phyloP scores from a whole-genome alignment of 2,888 invertebrate genomes.

The Cantharis flavilabris region DNA sequence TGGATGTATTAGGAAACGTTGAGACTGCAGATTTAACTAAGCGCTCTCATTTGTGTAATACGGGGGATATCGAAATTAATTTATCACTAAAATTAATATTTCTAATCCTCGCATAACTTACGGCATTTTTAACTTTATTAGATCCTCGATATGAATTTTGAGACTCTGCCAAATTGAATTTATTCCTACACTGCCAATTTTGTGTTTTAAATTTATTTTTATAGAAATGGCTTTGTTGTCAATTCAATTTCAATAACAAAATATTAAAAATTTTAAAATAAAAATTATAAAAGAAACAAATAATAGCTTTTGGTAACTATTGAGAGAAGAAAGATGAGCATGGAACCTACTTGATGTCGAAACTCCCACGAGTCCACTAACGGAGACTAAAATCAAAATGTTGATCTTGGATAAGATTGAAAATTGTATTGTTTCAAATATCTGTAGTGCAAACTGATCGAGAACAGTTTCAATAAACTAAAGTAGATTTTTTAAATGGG shows the following conservation, averaged over 20 bases:
- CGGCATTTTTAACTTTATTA: background rate
- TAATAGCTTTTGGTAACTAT: slow-evolving; percentile 17
- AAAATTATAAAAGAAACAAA: background rate
- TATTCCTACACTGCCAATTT: background rate
- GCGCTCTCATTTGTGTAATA: background rate
- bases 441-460: background rate
- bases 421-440: background rate
- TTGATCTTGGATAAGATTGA: slow-evolving; percentile 26
- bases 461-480: background rate
- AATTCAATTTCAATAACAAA: background rate
- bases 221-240: background rate
- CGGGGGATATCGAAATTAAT: background rate
- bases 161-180: background rate
- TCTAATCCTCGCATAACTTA: background rate
- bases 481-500: background rate
- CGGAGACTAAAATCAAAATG: slow-evolving; percentile 24
- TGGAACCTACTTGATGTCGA: slow-evolving; percentile 18
- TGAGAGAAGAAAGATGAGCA: slow-evolving; percentile 10
- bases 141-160: background rate
- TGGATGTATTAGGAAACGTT: slow-evolving; percentile 7
- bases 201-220: background rate
- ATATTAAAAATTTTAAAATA: no score
- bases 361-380: slow-evolving; percentile 16
- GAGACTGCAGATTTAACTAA: background rate
- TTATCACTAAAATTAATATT: background rate